Conservation (phyloP, 2,797 vertebrate species). For the Craterocephalus amniculus region DNA sequence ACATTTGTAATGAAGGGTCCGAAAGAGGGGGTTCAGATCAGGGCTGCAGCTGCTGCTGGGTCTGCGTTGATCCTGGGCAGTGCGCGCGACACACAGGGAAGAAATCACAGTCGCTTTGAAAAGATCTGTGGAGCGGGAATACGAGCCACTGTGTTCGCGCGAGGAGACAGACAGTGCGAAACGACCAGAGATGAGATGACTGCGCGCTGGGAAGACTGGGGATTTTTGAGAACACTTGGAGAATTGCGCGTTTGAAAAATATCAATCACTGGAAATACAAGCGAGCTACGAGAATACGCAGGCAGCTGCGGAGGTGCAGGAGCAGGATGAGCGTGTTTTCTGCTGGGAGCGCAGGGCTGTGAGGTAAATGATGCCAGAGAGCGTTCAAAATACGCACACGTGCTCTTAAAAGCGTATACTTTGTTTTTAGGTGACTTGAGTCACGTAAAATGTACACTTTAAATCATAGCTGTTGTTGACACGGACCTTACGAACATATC, state of each 20-base stretch:
- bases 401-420: constrained; percentile 10
- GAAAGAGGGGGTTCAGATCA: constrained; percentile 58
- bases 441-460: too few relatives aligned
- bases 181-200: constrained; percentile 7
- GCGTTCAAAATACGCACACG: constrained; percentile 15
- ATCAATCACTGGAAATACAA: constrained; percentile 5
- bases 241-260: constrained; percentile 7
- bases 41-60: constrained; percentile 32
- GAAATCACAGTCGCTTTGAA: constrained; percentile 26
- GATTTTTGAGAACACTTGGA: constrained; percentile 46
- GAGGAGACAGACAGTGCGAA: constrained; percentile 9
- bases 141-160: constrained; percentile 13
- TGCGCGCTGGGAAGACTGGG: constrained; percentile 16
- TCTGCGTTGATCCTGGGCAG: constrained; percentile 36
- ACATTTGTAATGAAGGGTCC: constrained; percentile 70
- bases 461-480: neutral
- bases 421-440: neutral
- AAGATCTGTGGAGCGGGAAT: constrained; percentile 10
- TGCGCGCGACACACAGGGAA: constrained; percentile 28
- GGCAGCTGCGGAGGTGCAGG: constrained; percentile 21
- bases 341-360: constrained; percentile 48
- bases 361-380: constrained; percentile 67
- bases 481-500: constrained; percentile 1
- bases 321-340: constrained; percentile 64
- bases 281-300: neutral